phyloP scores from a whole-genome alignment of 1,140 invertebrate species.

The Metaphire vulgaris region DNA sequence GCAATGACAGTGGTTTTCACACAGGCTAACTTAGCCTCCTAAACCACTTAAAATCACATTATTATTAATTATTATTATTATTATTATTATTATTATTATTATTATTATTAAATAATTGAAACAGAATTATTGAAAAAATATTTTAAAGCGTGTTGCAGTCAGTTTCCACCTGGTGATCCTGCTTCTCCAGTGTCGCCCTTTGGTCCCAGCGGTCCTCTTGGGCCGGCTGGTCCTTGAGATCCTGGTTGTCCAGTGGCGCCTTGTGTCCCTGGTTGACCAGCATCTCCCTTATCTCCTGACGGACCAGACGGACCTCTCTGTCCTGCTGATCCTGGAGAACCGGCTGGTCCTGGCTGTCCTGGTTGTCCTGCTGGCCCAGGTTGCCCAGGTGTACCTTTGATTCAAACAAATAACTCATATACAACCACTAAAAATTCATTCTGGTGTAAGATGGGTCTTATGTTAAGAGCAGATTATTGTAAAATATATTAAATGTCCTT shows the following conservation, averaged over 20 bases:
- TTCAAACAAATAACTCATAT: constrained; percentile 7
- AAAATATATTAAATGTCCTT: not conserved
- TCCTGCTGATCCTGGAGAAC: not conserved
- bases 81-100: too few species aligned
- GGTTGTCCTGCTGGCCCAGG: not conserved
- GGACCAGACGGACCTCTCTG: not conserved
- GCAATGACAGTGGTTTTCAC: too few species aligned
- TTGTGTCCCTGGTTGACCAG: not conserved
- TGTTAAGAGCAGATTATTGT: not conserved
- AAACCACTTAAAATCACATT: too few species aligned
- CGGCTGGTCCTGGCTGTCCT: not conserved
- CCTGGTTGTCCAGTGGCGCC: constrained; percentile 11
- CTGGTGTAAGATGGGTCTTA: not conserved
- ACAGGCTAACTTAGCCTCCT: too few species aligned
- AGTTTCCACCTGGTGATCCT: not conserved
- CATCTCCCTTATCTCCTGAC: not conserved
- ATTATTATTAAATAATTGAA: too few species aligned
- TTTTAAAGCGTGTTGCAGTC: too few species aligned
- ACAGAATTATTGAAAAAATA: too few species aligned
- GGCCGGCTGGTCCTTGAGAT: constrained; percentile 6
- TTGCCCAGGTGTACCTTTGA: constrained; percentile 11
- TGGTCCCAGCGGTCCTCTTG: constrained; percentile 3
- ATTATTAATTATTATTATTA: too few species aligned
- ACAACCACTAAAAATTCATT: not conserved
- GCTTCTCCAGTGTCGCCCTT: not conserved